These are phyloP conservation scores for Tinea pellionella DNA, from an alignment of 2,888 invertebrate genomes.

Conservation along the genomic window DNA sequence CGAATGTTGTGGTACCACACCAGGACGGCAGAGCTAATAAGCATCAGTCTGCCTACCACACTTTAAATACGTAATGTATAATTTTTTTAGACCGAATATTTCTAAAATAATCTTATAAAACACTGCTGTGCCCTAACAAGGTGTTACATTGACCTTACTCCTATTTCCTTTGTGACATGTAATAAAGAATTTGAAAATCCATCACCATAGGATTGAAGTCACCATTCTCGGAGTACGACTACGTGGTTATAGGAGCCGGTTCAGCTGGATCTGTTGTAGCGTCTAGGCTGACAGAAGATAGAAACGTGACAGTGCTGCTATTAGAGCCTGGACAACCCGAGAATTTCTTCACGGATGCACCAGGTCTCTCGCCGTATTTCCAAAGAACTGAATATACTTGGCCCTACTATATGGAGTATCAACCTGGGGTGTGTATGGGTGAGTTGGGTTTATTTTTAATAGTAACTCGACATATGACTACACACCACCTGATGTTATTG, in stretches of 20 bases:
- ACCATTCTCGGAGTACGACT: constrained; percentile 16
- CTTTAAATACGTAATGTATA: no score
- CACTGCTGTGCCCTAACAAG: no score
- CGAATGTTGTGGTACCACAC: no score
- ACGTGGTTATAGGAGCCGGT: constrained; percentile 17
- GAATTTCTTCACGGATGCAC: constrained; percentile 59
- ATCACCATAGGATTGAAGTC: constrained; percentile 15
- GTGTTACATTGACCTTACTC: no score
- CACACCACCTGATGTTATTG: no score
- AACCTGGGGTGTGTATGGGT: constrained; percentile 63
- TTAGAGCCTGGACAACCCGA: constrained; percentile 68
- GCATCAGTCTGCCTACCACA: no score
- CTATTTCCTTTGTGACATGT: no score
- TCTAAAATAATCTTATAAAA: no score
- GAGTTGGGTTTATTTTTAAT: constrained; percentile 14
- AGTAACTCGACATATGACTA: background rate
- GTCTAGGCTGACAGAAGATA: constrained; percentile 16
- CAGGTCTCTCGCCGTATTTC: constrained; percentile 64
- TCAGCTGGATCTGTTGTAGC: constrained; percentile 18
- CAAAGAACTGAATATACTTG: constrained; percentile 71
- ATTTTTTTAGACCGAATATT: no score
- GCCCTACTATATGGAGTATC: constrained; percentile 72
- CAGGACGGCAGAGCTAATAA: no score
- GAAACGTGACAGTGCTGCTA: constrained; percentile 66
- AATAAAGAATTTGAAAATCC: no score